Percentiles rank a stretch among this genome's conserved stretches.
Conservation (phyloP, 2,113 vertebrate genomes). For the Maccullochella peelii region DNA sequence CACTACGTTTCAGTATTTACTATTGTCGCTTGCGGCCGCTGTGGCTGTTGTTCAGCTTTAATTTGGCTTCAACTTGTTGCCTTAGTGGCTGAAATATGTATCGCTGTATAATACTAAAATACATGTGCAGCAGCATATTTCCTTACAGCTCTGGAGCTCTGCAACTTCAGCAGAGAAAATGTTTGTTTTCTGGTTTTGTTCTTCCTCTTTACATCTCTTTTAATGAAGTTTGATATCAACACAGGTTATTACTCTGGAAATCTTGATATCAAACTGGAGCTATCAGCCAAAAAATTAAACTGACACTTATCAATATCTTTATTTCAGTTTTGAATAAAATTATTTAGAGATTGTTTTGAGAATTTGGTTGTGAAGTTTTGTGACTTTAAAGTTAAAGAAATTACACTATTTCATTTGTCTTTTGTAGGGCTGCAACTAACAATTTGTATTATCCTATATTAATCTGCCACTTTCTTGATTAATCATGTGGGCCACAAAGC, state of each 20-base stretch:
- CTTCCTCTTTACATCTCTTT: not conserved
- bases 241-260: not conserved
- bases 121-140: not conserved
- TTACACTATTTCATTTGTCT: not conserved
- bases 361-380: not conserved
- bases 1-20: not conserved
- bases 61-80: too few species aligned
- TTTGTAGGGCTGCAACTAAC: not conserved
- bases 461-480: not conserved
- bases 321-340: not conserved
- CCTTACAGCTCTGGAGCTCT: slow-evolving; percentile 1
- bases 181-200: not conserved
- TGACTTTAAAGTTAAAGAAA: not conserved
- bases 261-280: not conserved
- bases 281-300: not conserved
- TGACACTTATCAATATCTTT: not conserved
- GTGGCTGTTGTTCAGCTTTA: too few species aligned
- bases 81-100: too few species aligned
- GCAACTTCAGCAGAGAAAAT: too few species aligned
- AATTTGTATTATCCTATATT: not conserved
- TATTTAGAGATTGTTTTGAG: not conserved
- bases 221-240: not conserved
- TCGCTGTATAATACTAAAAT: not conserved
- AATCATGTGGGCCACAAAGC: not conserved
- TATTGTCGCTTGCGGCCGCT: too few species aligned